Evolutionary conservation across 2,888 invertebrate species (phyloP).

Genomic region (Timandra comae): DNA sequence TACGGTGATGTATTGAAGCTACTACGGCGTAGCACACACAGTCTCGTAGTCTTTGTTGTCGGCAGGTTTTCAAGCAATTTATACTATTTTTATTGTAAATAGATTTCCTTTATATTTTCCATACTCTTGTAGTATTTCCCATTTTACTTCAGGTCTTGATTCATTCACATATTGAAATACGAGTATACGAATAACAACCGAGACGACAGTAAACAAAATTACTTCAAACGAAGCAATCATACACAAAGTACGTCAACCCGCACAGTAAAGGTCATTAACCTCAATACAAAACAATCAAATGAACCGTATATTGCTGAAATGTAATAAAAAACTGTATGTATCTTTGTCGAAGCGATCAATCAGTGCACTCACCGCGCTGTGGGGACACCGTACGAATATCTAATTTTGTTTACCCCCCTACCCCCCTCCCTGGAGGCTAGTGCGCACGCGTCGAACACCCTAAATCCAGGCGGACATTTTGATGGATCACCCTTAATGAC

Average conservation of each 20-base stretch:
- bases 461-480: slow-evolving; percentile 74
- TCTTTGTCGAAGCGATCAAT: slow-evolving; percentile 57
- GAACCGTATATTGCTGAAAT: slow-evolving; percentile 1
- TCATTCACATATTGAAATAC: too few relatives aligned
- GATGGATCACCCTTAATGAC: slow-evolving; percentile 78
- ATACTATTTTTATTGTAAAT: too few relatives aligned
- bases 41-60: too few relatives aligned
- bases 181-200: too few relatives aligned
- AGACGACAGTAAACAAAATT: too few relatives aligned
- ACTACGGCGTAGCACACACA: too few relatives aligned
- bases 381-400: slow-evolving; percentile 73
- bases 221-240: too few relatives aligned
- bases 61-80: too few relatives aligned
- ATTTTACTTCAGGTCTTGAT: too few relatives aligned
- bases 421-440: slow-evolving; percentile 20
- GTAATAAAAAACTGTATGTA: slow-evolving; percentile 23
- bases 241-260: slow-evolving; percentile 11
- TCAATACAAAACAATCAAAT: slow-evolving; percentile 9
- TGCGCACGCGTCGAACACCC: slow-evolving; percentile 69
- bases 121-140: too few relatives aligned
- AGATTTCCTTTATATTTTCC: too few relatives aligned
- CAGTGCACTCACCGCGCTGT: slow-evolving; percentile 63
- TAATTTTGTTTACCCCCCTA: slow-evolving; percentile 62
- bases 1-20: too few relatives aligned
- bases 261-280: slow-evolving; percentile 7